phyloP scores from a whole-genome alignment of 2,797 vertebrate genomes.

The Harpagifer antarcticus region DNA sequence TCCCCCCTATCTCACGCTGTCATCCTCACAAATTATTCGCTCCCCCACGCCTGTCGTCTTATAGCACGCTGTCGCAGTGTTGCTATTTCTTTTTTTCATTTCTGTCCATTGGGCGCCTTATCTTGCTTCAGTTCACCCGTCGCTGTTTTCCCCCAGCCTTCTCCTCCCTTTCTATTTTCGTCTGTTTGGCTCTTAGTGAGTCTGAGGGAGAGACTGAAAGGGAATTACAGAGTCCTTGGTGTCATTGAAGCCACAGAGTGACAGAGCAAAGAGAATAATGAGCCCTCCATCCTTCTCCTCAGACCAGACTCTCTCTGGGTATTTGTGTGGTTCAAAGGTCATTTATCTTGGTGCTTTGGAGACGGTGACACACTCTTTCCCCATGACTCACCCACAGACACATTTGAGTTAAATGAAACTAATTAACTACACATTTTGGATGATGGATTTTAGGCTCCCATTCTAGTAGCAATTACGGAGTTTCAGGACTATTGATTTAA shows the following conservation, averaged over 20 bases:
- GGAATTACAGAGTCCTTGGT: conserved; percentile 63
- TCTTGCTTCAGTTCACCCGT: conserved; percentile 34
- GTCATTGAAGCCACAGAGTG: conserved; percentile 64
- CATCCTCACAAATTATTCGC: conserved; percentile 10
- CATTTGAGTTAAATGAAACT: conserved; percentile 53
- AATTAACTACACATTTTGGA: conserved; percentile 65
- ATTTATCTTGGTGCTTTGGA: conserved; percentile 26
- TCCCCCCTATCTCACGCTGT: conserved; percentile 19
- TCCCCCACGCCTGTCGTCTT: conserved; percentile 22
- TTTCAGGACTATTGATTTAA: conserved; percentile 61
- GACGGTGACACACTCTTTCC: conserved; percentile 8
- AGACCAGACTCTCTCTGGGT: conserved; percentile 30
- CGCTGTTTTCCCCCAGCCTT: conserved; percentile 38
- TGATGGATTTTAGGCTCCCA: conserved; percentile 57
- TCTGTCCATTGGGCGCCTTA: conserved; percentile 44
- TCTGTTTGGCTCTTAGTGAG: conserved; percentile 41
- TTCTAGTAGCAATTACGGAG: conserved; percentile 63
- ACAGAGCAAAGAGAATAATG: conserved; percentile 70
- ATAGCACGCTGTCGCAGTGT: not conserved
- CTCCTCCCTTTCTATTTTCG: conserved; percentile 55
- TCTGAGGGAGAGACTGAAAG: conserved; percentile 47
- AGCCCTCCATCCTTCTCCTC: conserved; percentile 51
- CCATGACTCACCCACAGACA: conserved; percentile 15
- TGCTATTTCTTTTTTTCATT: conserved; percentile 31
- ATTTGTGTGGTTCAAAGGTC: conserved; percentile 51